These are phyloP conservation scores for Prunella himalayana DNA, from an alignment of 2,113 vertebrate genomes.

Conservation along the genomic window DNA sequence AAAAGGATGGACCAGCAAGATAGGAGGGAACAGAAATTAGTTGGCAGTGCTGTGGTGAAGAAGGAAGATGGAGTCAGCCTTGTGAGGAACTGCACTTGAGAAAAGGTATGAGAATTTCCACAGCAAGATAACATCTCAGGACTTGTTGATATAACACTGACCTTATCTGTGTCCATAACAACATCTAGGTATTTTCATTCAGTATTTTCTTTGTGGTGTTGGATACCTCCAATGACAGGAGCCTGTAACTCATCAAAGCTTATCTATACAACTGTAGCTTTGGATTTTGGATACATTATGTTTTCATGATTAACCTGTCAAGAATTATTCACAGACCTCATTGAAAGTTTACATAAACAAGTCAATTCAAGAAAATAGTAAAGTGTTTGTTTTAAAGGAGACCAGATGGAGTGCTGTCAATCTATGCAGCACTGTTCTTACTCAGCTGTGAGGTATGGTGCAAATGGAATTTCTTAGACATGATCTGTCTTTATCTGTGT, in stretches of 20 bases:
- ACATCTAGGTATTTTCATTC: neutral
- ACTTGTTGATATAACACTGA: too few species aligned
- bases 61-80: too few species aligned
- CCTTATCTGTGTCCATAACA: too few species aligned
- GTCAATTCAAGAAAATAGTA: neutral
- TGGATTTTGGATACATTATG: neutral
- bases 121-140: too few species aligned
- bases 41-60: too few species aligned
- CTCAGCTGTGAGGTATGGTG: neutral
- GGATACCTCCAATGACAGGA: neutral
- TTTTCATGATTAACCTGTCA: neutral
- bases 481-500: neutral
- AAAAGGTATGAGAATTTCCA: too few species aligned
- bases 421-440: neutral
- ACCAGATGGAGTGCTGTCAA: neutral
- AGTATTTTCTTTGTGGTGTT: neutral
- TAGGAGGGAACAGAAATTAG: too few species aligned
- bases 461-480: neutral
- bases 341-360: neutral
- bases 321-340: neutral
- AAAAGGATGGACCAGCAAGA: too few species aligned
- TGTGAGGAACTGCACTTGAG: too few species aligned
- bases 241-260: neutral
- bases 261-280: neutral
- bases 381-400: neutral